Conservation (phyloP, 2,888 invertebrate genomes). For the Polydrusus tereticollis region DNA sequence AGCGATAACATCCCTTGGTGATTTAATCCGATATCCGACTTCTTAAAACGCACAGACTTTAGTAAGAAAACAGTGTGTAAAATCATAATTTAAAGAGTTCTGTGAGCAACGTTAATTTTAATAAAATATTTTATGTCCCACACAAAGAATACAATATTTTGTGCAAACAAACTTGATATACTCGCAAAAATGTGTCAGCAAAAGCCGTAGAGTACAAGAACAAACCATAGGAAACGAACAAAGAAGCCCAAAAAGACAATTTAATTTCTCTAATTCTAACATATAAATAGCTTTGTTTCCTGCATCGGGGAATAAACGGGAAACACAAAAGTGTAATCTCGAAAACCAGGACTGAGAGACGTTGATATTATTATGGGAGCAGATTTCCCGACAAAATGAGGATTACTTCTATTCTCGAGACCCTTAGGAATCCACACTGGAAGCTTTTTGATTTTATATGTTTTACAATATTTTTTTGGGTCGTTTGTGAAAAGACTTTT, state of each 20-base stretch:
- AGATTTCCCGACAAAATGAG: slow-evolving; percentile 27
- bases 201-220: not conserved
- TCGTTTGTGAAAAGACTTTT: not conserved
- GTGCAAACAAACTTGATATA: not conserved
- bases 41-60: no score
- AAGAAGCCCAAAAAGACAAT: slow-evolving; percentile 11
- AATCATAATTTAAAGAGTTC: no score
- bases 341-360: slow-evolving; percentile 31
- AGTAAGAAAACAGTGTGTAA: no score
- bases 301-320: slow-evolving; percentile 19
- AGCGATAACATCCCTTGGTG: no score
- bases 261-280: slow-evolving; percentile 28
- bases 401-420: slow-evolving; percentile 25
- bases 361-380: slow-evolving; percentile 44
- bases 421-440: slow-evolving; percentile 20
- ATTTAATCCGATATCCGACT: no score
- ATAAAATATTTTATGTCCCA: not conserved
- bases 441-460: slow-evolving; percentile 4
- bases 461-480: not conserved
- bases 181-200: not conserved
- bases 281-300: slow-evolving; percentile 21
- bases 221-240: not conserved
- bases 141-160: not conserved
- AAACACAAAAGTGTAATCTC: slow-evolving; percentile 35
- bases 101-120: not conserved